Conservation (phyloP, 2,113 vertebrate species). For the Labeo rohita region DNA sequence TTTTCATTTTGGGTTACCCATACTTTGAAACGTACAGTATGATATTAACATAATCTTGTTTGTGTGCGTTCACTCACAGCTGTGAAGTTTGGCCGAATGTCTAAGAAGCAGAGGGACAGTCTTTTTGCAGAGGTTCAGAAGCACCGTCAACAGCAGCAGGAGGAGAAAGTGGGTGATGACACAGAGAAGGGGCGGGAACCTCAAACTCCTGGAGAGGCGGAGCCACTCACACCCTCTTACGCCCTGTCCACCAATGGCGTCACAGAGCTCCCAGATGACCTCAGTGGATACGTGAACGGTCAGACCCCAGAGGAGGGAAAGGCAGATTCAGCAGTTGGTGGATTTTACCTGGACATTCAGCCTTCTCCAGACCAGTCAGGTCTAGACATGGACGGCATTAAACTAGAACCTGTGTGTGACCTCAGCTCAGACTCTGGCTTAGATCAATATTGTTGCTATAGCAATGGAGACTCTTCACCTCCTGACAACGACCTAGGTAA, state of each 20-base stretch:
- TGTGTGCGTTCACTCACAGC: constrained; percentile 69
- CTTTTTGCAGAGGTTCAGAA: constrained; percentile 92
- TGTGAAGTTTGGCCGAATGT: constrained; percentile 96
- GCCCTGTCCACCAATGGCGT: constrained; percentile 84
- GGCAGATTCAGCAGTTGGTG: constrained; percentile 85
- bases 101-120: constrained; percentile 94
- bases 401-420: constrained; percentile 92
- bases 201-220: constrained; percentile 85
- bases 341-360: constrained; percentile 94
- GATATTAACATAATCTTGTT: background rate
- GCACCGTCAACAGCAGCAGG: constrained; percentile 85
- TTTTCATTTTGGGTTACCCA: background rate
- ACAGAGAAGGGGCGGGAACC: constrained; percentile 6
- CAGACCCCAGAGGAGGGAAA: constrained; percentile 86
- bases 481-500: constrained; percentile 88
- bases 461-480: constrained; percentile 85
- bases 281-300: constrained; percentile 85
- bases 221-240: constrained; percentile 87
- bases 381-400: constrained; percentile 92
- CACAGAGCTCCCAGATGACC: constrained; percentile 87
- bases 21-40: background rate
- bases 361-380: constrained; percentile 95
- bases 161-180: constrained; percentile 71
- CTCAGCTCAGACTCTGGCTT: constrained; percentile 84
- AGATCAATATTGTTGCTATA: constrained; percentile 92